phyloP scores from a whole-genome alignment of 1,140 invertebrate genomes.

The Drosophila burlai region DNA sequence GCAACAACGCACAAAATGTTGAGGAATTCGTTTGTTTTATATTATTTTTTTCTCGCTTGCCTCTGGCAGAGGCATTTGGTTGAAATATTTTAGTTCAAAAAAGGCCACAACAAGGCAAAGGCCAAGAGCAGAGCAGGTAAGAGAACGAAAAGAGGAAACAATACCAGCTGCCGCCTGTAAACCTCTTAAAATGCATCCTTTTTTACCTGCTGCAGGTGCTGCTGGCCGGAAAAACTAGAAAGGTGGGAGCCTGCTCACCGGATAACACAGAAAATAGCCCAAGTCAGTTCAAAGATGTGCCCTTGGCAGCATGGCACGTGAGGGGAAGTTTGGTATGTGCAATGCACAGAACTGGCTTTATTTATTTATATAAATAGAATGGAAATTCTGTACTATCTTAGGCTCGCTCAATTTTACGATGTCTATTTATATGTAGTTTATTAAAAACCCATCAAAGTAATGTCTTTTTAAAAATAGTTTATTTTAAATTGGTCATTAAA shows the following conservation, averaged over 20 bases:
- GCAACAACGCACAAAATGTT: constrained; percentile 65
- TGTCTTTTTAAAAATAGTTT: background rate
- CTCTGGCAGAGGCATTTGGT: constrained; percentile 41
- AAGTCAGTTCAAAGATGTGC: constrained; percentile 21
- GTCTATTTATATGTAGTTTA: background rate
- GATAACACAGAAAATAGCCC: constrained; percentile 9
- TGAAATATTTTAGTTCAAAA: constrained; percentile 44
- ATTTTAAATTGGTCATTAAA: background rate
- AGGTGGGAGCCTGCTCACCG: background rate
- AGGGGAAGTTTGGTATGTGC: constrained; percentile 1
- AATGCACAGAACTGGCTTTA: background rate
- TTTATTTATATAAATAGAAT: constrained; percentile 9
- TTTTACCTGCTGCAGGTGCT: constrained; percentile 33
- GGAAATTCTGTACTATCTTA: background rate
- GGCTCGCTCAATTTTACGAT: too few relatives aligned
- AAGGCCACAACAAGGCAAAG: constrained; percentile 42
- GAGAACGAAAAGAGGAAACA: constrained; percentile 13
- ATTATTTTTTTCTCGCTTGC: constrained; percentile 27
- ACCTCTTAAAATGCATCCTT: constrained; percentile 32
- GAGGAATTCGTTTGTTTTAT: constrained; percentile 61
- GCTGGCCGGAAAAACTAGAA: constrained; percentile 18
- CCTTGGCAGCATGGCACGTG: background rate
- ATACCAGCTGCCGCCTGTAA: constrained; percentile 42
- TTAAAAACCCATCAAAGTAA: background rate
- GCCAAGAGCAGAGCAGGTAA: constrained; percentile 36